Percentiles rank a stretch among this genome's conserved stretches.
These are phyloP conservation scores for Rhimphoctona megacephalus DNA, from an alignment of 2,888 invertebrate genomes.

Conservation along the genomic window DNA sequence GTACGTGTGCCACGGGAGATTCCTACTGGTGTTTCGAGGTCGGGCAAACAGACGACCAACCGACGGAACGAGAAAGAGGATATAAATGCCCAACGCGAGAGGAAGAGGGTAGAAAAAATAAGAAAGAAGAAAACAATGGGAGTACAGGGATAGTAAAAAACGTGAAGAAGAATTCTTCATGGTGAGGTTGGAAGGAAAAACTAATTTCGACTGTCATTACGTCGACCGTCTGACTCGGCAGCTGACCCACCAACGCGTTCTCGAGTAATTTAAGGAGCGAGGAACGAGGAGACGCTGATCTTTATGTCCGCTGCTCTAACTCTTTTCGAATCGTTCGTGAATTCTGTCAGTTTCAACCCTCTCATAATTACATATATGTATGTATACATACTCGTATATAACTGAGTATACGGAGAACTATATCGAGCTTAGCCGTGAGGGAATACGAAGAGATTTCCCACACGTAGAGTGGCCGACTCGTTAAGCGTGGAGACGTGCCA, in stretches of 20 bases:
- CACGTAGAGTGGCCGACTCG: constrained; percentile 65
- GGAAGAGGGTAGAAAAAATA: neutral
- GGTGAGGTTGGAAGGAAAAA: constrained; percentile 49
- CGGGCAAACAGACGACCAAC: constrained; percentile 24
- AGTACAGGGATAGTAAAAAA: neutral
- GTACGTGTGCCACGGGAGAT: constrained; percentile 34
- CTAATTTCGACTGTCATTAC: constrained; percentile 71
- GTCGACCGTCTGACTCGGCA: constrained; percentile 51
- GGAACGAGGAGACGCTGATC: constrained; percentile 50
- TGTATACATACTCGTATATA: neutral
- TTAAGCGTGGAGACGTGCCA: constrained; percentile 69
- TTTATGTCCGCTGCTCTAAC: constrained; percentile 38
- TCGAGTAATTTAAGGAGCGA: constrained; percentile 46
- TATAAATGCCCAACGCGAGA: neutral
- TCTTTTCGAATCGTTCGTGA: constrained; percentile 28
- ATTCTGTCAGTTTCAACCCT: constrained; percentile 37
- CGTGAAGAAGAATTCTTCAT: constrained; percentile 17
- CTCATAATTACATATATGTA: constrained; percentile 47
- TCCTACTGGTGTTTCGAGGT: constrained; percentile 55
- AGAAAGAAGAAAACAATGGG: neutral
- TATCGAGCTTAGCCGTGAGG: constrained; percentile 41
- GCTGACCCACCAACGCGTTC: constrained; percentile 26
- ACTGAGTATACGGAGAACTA: neutral
- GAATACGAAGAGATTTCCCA: constrained; percentile 67
- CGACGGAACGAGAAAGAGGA: neutral